phyloP scores from a whole-genome alignment of 2,888 invertebrate species.

The Acronicta psi region DNA sequence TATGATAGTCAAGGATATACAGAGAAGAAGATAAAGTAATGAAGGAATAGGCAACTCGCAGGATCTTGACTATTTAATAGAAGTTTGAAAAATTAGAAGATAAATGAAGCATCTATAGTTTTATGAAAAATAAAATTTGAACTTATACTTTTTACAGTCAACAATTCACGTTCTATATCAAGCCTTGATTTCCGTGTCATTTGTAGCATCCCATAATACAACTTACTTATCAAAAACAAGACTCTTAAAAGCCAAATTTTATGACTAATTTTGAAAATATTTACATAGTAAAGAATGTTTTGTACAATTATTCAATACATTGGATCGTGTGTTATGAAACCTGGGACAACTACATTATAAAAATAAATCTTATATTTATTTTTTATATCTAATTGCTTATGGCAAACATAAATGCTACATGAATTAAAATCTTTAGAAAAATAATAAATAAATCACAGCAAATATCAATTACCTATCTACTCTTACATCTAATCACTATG shows the following conservation, averaged over 20 bases:
- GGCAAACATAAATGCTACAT: slow-evolving; percentile 53
- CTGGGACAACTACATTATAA: slow-evolving; percentile 76
- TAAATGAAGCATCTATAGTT: slow-evolving; percentile 18
- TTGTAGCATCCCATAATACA: slow-evolving; percentile 44
- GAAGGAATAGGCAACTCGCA: slow-evolving; percentile 14
- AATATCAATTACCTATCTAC: slow-evolving; percentile 77
- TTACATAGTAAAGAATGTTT: slow-evolving; percentile 61
- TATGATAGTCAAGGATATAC: slow-evolving; percentile 27
- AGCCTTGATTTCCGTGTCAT: slow-evolving; percentile 7
- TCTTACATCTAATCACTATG: slow-evolving; percentile 58
- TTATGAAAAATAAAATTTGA: slow-evolving; percentile 13
- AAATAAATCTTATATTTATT: slow-evolving; percentile 75
- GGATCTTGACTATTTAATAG: slow-evolving; percentile 3
- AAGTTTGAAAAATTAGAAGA: slow-evolving; percentile 5
- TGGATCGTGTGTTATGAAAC: slow-evolving; percentile 77
- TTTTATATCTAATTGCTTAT: slow-evolving; percentile 54
- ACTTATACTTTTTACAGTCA: slow-evolving; percentile 8
- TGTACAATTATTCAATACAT: slow-evolving; percentile 58
- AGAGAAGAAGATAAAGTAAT: slow-evolving; percentile 8
- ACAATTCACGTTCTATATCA: slow-evolving; percentile 16
- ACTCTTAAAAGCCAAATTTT: slow-evolving; percentile 45
- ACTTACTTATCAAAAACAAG: slow-evolving; percentile 42
- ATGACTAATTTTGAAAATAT: slow-evolving; percentile 60
- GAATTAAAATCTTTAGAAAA: slow-evolving; percentile 58
- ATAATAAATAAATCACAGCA: slow-evolving; percentile 78